Evolutionary conservation across 2,113 vertebrate species (phyloP).

Genomic region (Gallinago jamesoni): DNA sequence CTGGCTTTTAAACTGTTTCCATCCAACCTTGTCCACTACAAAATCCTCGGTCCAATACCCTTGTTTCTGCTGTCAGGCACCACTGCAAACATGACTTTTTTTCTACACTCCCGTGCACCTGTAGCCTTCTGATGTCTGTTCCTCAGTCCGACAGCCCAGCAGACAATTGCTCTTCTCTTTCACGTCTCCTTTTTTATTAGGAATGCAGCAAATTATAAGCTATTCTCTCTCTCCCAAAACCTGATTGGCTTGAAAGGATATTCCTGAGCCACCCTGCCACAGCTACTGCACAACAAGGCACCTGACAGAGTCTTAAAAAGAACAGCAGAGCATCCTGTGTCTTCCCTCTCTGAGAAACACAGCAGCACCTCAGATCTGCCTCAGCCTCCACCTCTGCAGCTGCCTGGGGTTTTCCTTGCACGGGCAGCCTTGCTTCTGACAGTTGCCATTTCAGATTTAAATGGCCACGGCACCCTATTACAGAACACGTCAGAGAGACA

Average conservation of each 20-base stretch:
- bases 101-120: not conserved
- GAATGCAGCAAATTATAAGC: not conserved
- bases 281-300: not conserved
- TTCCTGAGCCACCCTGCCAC: not conserved
- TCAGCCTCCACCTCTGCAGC: not conserved
- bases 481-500: not conserved
- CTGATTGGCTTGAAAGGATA: not conserved
- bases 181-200: not conserved
- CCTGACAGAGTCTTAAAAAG: not conserved
- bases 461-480: not conserved
- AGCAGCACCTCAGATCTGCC: not conserved
- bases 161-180: not conserved
- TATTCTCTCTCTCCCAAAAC: not conserved
- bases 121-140: not conserved
- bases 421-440: not conserved
- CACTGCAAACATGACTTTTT: not conserved
- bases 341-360: not conserved
- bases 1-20: not conserved
- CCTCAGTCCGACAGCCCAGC: not conserved
- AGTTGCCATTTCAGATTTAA: not conserved
- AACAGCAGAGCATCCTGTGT: rapidly evolving
- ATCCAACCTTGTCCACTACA: not conserved
- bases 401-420: not conserved
- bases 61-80: conserved; percentile 34
- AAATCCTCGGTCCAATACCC: not conserved